Evolutionary conservation across 2,888 invertebrate species (phyloP), one percentile per base, ranked within the genome.

Genomic region (Chromoteleia sp.): DNA sequence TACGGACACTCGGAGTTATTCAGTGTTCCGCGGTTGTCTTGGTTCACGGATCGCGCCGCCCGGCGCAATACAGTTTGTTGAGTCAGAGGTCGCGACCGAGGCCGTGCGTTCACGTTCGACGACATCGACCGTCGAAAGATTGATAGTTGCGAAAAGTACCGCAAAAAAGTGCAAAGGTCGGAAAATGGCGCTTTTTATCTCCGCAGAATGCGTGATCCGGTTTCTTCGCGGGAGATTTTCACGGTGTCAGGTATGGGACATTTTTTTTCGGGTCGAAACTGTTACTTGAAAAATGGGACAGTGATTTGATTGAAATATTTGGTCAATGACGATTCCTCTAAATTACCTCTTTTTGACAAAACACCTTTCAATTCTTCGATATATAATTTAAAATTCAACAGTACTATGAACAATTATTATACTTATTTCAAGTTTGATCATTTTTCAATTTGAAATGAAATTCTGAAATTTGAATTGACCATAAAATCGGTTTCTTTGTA

Each of bases 121-220:
- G 71, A 78, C 71, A 65, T 67, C 78, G 68, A 74, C 52, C 74
- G 65, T n/a, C 65, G 58, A 71, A 68, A 65, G 78, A 78, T 78
- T 78, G 71, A 78, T 78, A 43, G 71, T 52, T 54, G 12, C 43
- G 61, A 52, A 61, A 58, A 52, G 30, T 45, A n/a, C 10, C 36
- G 33, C 14, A 3, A 54, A 71, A 63, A 71, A 71, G 50, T 56
- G 70, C 63, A 70, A 48, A 70, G 45, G 58, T 65, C 50, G 65
- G 58, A 71, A 78, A 71, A 68, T 65, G 58, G 48, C 14, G 19
- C 50, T 78, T 63, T 71, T 71, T 78, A 33, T 45, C 14, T 58
- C 14, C 12, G 30, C 54, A 19, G 48, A 76, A 52, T 48, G 39
- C 30, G 33, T n/a, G 33, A 63, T 33, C n/a, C 33, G 17, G 6